Base-by-base conservation (phyloP, 2,888 invertebrate genomes). In the Aspidiotus rigidus region DNA sequence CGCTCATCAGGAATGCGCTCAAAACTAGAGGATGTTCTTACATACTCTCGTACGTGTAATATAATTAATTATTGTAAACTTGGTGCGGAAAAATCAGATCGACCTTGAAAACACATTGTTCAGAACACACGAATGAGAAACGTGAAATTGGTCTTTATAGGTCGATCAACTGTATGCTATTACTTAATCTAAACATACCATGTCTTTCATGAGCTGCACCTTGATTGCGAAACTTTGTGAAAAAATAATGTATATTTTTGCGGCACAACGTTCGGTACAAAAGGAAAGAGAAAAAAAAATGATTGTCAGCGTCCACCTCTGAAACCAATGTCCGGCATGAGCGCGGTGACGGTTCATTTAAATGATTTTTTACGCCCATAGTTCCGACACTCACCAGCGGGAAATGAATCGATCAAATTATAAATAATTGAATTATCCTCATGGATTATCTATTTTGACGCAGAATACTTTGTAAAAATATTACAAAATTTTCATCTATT, bases 351-450 rank as follows among this genome's bases (percentile, higher is more conserved):
- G 11, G 49, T 49, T 49, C 10, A 49, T 11, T 11, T 6, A n/a
- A 49, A 49, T n/a, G n/a, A 49, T 49, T 49, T 49, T 49, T 49
- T n/a, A 49, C 49, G 49, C 49, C 49, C 49, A 49, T 49, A 49
- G n/a, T 49, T 49, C 49, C 10, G 49, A 28, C 28, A 28, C 28
- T 28, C 28, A 28, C 49, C 6, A 49, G n/a, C 49, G 49, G 49
- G 49, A 49, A 49, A 49, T 49, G 49, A 49, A 49, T 49, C 49
- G 49, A 49, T 49, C n/a, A 49, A 49, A 49, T 49, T 49, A n/a
- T 49, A 49, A 49, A 13, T n/a, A n/a, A 49, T 28, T 28, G 28
- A 28, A 28, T 28, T 28, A 28, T 28, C 28, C 28, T 28, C 28
- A 28, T 28, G 28, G 28, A 3, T 28, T 28, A 28, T 28, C 28